Evolutionary conservation across 2,113 vertebrate species (phyloP).

Genomic region (Passer montanus): DNA sequence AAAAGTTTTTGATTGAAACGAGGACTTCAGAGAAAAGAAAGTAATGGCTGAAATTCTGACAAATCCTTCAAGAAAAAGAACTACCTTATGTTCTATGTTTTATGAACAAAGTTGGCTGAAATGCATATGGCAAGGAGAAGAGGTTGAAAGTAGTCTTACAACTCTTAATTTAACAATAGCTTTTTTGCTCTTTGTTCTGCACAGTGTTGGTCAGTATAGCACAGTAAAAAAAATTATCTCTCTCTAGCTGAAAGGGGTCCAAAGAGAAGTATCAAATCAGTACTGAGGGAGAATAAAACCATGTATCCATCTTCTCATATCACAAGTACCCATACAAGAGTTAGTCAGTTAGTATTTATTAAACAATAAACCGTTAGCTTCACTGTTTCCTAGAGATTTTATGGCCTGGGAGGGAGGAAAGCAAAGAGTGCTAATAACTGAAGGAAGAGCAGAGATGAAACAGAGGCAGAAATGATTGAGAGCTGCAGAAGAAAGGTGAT

Average conservation of each 20-base stretch:
- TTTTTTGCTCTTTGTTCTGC: background rate
- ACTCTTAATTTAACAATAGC: background rate
- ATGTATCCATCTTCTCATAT: fast-evolving
- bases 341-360: background rate
- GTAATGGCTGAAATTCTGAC: background rate
- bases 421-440: background rate
- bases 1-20: background rate
- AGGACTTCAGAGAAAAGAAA: background rate
- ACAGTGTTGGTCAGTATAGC: background rate
- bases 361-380: background rate
- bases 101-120: background rate
- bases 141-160: background rate
- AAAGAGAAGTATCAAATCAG: background rate
- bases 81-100: background rate
- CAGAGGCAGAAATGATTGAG: background rate
- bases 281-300: background rate
- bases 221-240: background rate
- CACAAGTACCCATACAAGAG: background rate
- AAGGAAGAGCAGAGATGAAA: background rate
- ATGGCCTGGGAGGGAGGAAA: background rate
- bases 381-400: background rate
- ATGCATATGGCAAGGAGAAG: background rate
- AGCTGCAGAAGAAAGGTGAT: background rate
- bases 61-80: background rate
- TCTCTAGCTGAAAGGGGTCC: background rate